Base-by-base conservation (phyloP, 2,888 invertebrate species). In the Aleiodes testaceus region DNA sequence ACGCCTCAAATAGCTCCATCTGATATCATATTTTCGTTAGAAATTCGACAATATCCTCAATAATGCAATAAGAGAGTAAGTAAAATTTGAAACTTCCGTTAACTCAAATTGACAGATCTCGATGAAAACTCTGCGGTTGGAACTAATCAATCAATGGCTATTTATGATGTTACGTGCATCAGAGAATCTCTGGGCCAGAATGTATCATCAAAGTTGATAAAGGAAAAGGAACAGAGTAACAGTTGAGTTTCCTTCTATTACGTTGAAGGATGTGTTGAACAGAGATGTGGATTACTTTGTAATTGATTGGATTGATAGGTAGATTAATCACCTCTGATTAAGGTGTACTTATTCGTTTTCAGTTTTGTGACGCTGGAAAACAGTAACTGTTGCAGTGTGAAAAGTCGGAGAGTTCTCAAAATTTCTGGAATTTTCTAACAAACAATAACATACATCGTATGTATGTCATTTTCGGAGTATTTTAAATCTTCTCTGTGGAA, bases 281-380 rank as follows among this genome's bases (percentile, higher is more conserved):
- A 18, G 49, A 66, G 65, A 69, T 72, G 76, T 77, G 80, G 82
- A 84, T 83, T 81, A 84, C 78, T 79, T 79, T 70, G 79, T 83
- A 82, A 85, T 84, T 82, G 84, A 86, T 84, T 82, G 82, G 81
- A 79, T 84, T 84, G 85, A 86, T 86, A 82, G 85, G 86, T 86
- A 85, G 82, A 82, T 82, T 81, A 83, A 84, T 85, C 83, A 83
- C 80, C 78, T 78, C 78, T 67, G 16, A 4, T 6, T 22, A 6
- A 55, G 59, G n/a, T 55, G 14, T n/a, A 30, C 5, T 36, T 14
- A 55, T 30, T 30, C 12, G 2, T 36, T 52, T 22, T 6, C 7
- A 1, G 18, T 22, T 9, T 22, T 12, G 18, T 36, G 14, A 18
- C 50, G 20, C 18, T 42, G 30, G 5, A n/a, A 18, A 45, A 52